Base-by-base conservation (phyloP, 2,113 vertebrate species). In the Eretmochelys imbricata region DNA sequence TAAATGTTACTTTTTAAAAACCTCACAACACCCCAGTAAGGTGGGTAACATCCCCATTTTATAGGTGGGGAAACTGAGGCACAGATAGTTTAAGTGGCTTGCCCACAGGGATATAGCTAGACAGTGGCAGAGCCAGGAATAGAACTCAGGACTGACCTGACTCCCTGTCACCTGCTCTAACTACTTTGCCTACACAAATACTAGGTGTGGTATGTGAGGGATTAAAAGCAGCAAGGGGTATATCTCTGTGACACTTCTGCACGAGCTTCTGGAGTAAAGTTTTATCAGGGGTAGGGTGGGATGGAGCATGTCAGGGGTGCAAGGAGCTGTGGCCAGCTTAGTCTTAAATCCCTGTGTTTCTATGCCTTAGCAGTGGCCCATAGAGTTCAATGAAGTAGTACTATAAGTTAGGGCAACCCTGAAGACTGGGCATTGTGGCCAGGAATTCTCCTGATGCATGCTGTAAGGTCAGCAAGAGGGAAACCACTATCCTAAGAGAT, bases 11-110 rank as follows among this genome's bases (percentile, higher is more conserved):
- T 96, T 96, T 95, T 88, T 93, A 72, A 62, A 85, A 96, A 93
- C 90, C 95, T 95, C 92, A 95, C 75, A 96, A 91, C 93, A 92
- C 96, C 96, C 95, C 93, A 88, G 85, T 31, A 53, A 89, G 95
- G 90, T 79, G 53, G 94, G 81, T 42, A 87, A 48, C 89, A 91
- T 81, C 53, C 90, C 81, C 42, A 59, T 88, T 91, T 91, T 93
- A 87, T 85, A 89, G 89, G 5, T 42, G 5, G 24, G 6, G 72
- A 87, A 84, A 92, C 84, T 0, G 54, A 95, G 95, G 88, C n/a
- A 46, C 42, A 57, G 89, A 89, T 93, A 85, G 93, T 92, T 95
- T 95, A 93, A 0, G 1, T 90, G 91, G 82, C 85, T 95, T 95
- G 89, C 72, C 94, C 94, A 89, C 85, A 84, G 31, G 53, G 1